Percentiles rank a stretch among this genome's conserved stretches.
Evolutionary conservation across 1,140 invertebrate species (phyloP).

Genomic region (Charaxes varanes): DNA sequence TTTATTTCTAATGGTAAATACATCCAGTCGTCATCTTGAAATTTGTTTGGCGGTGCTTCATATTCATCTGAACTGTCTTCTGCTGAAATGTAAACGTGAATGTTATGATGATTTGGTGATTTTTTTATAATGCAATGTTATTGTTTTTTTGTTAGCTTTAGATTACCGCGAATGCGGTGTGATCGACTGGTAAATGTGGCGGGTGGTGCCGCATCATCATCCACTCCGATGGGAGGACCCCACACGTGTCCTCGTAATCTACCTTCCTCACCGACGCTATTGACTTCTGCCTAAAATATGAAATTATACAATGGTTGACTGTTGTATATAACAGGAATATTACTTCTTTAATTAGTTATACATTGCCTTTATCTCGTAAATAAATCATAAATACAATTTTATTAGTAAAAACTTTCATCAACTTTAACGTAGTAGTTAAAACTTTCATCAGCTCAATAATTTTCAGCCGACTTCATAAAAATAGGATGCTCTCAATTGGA

Average conservation of each 20-base stretch:
- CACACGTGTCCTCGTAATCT: conserved; percentile 54
- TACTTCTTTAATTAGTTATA: no score
- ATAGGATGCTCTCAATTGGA: no score
- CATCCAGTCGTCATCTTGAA: conserved; percentile 64
- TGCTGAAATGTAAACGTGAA: conserved; percentile 67
- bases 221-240: conserved; percentile 57
- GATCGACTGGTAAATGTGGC: conserved; percentile 27
- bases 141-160: conserved; percentile 38
- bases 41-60: conserved; percentile 45
- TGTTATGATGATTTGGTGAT: conserved; percentile 51
- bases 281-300: conserved; percentile 30
- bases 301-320: not conserved
- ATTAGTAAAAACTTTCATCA: no score
- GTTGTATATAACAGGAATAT: no score
- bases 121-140: conserved; percentile 37
- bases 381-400: no score
- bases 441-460: no score
- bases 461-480: no score
- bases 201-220: conserved; percentile 55
- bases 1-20: conserved; percentile 53
- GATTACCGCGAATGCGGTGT: conserved; percentile 59
- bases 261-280: conserved; percentile 40
- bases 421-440: no score
- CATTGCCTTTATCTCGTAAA: no score
- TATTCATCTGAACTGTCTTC: conserved; percentile 68